A percentile compares a stretch with the other conserved stretches of the same genome.
Evolutionary conservation across 30 jellyfish, hydroid and myxozoan genomes (phyloP).

Genomic region (Hydra vulgaris): DNA sequence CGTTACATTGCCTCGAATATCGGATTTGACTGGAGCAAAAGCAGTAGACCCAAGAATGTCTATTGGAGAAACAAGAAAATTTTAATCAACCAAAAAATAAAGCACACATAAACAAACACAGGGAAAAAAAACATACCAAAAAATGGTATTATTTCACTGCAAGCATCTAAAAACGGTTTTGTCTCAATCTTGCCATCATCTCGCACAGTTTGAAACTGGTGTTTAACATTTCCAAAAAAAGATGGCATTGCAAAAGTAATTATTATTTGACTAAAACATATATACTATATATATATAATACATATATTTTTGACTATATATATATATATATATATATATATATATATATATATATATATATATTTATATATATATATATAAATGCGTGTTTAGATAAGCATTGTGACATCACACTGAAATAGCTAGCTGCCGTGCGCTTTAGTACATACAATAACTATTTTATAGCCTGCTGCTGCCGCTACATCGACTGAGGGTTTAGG

Average conservation of each 20-base stretch:
- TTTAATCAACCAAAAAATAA: neutral
- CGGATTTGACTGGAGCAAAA: constrained; percentile 92
- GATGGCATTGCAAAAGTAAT: neutral
- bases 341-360: too few species aligned
- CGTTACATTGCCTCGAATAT: constrained; percentile 78
- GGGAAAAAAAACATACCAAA: constrained; percentile 40
- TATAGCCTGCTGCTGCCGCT: too few species aligned
- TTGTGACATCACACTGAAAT: too few species aligned
- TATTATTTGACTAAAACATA: neutral
- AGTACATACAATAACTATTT: too few species aligned
- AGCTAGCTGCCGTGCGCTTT: too few species aligned
- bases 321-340: too few species aligned
- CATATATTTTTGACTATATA: too few species aligned
- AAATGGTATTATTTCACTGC: constrained; percentile 64
- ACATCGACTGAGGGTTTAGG: too few species aligned
- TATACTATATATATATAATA: too few species aligned
- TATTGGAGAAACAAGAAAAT: neutral
- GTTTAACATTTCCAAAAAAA: neutral
- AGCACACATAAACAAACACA: neutral
- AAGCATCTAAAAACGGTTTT: constrained; percentile 59
- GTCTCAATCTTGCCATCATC: constrained; percentile 63
- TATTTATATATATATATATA: too few species aligned
- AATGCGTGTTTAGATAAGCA: too few species aligned
- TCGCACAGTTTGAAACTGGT: constrained; percentile 31
- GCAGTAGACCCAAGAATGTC: constrained; percentile 94